A percentile compares a stretch with the other conserved stretches of the same genome.
Evolutionary conservation across 2,797 vertebrate species (phyloP).

Genomic region (Melanotaenia pygmaea): DNA sequence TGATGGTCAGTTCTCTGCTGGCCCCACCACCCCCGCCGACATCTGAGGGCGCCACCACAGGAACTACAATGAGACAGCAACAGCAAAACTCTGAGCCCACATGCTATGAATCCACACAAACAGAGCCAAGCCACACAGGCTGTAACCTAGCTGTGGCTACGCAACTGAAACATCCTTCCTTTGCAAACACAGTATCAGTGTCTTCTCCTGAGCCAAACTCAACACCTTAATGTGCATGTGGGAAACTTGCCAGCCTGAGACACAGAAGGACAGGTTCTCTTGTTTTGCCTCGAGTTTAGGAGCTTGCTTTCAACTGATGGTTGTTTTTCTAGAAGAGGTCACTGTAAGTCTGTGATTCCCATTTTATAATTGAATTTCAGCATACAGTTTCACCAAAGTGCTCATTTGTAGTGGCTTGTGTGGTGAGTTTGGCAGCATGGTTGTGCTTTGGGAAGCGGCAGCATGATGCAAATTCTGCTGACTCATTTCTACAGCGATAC

Average conservation of each 20-base stretch:
- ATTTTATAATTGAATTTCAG: constrained; percentile 76
- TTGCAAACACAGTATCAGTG: constrained; percentile 67
- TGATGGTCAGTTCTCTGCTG: constrained; percentile 94
- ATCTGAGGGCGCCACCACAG: constrained; percentile 94
- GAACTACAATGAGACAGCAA: constrained; percentile 84
- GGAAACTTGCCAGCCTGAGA: constrained; percentile 57
- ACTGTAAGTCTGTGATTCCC: constrained; percentile 69
- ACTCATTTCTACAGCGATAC: constrained; percentile 57
- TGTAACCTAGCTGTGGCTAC: constrained; percentile 57
- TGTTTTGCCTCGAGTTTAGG: constrained; percentile 27
- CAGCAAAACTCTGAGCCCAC: constrained; percentile 59
- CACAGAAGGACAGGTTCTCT: constrained; percentile 32
- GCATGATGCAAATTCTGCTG: constrained; percentile 66
- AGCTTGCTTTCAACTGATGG: constrained; percentile 45
- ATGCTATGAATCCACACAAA: constrained; percentile 64
- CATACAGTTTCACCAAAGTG: constrained; percentile 70
- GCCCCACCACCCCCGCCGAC: constrained; percentile 92
- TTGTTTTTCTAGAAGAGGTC: constrained; percentile 60
- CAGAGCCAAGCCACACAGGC: constrained; percentile 67
- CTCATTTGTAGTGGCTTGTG: constrained; percentile 74
- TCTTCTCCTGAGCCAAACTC: constrained; percentile 68
- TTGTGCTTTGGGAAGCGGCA: constrained; percentile 45
- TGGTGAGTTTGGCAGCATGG: constrained; percentile 60
- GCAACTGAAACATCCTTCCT: constrained; percentile 68
- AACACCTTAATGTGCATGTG: constrained; percentile 67